Percentiles rank a stretch among this genome's conserved stretches.
These are phyloP conservation scores for Ceratothoa steindachneri DNA, from an alignment of 2,888 invertebrate species.

Conservation along the genomic window DNA sequence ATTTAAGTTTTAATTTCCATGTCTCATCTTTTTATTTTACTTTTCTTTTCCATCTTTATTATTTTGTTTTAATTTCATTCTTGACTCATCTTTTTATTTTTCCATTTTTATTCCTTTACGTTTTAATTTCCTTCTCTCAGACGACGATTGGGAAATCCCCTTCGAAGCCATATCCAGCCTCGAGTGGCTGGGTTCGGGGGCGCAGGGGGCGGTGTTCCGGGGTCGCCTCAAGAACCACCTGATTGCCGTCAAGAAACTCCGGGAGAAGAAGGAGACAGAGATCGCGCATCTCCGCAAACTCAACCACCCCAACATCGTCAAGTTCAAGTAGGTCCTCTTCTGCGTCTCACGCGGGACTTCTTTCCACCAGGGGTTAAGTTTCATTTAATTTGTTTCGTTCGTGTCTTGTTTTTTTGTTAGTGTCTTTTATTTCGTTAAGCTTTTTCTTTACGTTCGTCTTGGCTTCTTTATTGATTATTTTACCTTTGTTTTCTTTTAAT, in stretches of 20 bases:
- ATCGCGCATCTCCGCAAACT: slow-evolving; percentile 85
- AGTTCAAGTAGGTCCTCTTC: slow-evolving; percentile 63
- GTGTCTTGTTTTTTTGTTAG: neutral
- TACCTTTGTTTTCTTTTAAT: too few relatives aligned
- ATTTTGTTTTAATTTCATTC: too few relatives aligned
- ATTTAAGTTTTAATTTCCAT: neutral
- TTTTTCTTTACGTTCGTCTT: too few relatives aligned
- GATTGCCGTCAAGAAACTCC: slow-evolving; percentile 94
- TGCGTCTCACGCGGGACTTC: neutral
- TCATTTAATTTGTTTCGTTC: neutral
- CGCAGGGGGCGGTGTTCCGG: slow-evolving; percentile 91
- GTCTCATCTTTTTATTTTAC: neutral
- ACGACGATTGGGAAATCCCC: slow-evolving; percentile 90
- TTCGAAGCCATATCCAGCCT: slow-evolving; percentile 84
- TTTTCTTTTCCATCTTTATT: too few relatives aligned
- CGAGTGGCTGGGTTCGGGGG: slow-evolving; percentile 88
- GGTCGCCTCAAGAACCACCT: slow-evolving; percentile 68
- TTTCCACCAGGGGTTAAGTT: neutral
- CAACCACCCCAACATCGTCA: slow-evolving; percentile 91
- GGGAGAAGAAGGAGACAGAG: slow-evolving; percentile 85
- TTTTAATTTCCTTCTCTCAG: slow-evolving; percentile 40
- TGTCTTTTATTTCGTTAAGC: neutral
- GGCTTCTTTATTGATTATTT: too few relatives aligned
- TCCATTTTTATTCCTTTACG: neutral
- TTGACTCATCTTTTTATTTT: too few relatives aligned